Evolutionary conservation across 2,888 invertebrate genomes (phyloP).

Genomic region (Diachrysia chrysitis): DNA sequence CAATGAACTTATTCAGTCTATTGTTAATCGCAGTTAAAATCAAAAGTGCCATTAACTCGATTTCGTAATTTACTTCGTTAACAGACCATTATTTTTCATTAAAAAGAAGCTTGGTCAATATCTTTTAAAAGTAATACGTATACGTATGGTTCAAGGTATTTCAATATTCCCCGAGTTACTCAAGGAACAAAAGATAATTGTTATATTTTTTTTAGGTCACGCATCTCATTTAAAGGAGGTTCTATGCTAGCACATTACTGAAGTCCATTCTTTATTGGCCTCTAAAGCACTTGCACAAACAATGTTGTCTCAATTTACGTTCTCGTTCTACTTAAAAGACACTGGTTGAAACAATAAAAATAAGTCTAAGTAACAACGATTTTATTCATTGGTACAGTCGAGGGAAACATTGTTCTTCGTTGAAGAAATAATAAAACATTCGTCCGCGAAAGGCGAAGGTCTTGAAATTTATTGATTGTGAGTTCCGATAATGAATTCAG

Average conservation of each 20-base stretch:
- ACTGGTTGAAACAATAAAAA: background rate
- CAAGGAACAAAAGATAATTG: background rate
- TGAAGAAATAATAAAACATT: background rate
- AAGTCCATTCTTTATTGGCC: background rate
- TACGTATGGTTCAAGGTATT: background rate
- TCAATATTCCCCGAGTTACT: background rate
- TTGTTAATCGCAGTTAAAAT: conserved; percentile 3
- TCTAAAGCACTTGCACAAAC: background rate
- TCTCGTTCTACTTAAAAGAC: background rate
- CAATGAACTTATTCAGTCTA: background rate
- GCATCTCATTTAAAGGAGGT: background rate
- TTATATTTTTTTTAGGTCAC: background rate
- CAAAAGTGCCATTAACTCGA: background rate
- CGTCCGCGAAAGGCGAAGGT: background rate
- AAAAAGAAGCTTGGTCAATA: background rate
- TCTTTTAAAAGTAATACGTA: background rate
- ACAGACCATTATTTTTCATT: conserved; percentile 4
- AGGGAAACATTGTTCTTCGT: background rate
- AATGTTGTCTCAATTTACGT: background rate
- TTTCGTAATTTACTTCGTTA: conserved; percentile 15
- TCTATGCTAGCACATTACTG: background rate
- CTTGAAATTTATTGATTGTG: background rate
- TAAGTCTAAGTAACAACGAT: too few species aligned
- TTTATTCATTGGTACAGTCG: background rate
- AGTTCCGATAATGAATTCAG: background rate